Percentiles rank a stretch among this genome's conserved stretches.
phyloP scores from a whole-genome alignment of 1,140 invertebrate genomes.

The Dermatophagoides farinae region DNA sequence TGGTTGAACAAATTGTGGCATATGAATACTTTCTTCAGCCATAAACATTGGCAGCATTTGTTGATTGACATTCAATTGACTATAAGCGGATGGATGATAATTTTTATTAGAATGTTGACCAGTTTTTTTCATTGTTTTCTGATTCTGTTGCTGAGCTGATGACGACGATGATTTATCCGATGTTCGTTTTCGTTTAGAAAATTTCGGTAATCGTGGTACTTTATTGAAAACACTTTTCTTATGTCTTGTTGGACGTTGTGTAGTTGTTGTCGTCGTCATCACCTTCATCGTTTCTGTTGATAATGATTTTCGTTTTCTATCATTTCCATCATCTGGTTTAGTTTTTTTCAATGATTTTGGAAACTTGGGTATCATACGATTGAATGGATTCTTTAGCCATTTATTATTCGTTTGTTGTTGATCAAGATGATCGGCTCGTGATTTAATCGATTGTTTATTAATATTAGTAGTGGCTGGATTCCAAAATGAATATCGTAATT shows the following conservation, averaged over 20 bases:
- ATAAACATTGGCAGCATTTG: neutral
- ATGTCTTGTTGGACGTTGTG: neutral
- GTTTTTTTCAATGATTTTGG: neutral
- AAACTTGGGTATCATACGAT: slow-evolving; percentile 2
- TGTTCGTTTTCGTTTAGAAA: neutral
- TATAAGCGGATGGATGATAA: neutral
- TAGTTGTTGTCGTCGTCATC: neutral
- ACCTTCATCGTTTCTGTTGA: neutral
- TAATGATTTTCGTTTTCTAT: neutral
- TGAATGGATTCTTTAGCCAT: neutral
- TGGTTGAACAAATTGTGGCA: neutral
- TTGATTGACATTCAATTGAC: too few species aligned
- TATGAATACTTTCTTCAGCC: neutral
- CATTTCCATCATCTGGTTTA: neutral
- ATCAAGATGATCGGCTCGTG: neutral
- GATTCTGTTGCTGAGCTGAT: neutral
- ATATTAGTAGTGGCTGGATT: neutral
- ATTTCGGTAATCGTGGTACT: neutral
- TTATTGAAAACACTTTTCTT: neutral
- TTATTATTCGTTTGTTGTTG: too few species aligned
- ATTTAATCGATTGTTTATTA: neutral
- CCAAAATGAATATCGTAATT: neutral
- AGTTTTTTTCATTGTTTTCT: neutral
- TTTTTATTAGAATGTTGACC: neutral
- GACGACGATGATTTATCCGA: neutral